Base-by-base conservation (phyloP, 2,888 invertebrate genomes). In the Xestia ashworthii region DNA sequence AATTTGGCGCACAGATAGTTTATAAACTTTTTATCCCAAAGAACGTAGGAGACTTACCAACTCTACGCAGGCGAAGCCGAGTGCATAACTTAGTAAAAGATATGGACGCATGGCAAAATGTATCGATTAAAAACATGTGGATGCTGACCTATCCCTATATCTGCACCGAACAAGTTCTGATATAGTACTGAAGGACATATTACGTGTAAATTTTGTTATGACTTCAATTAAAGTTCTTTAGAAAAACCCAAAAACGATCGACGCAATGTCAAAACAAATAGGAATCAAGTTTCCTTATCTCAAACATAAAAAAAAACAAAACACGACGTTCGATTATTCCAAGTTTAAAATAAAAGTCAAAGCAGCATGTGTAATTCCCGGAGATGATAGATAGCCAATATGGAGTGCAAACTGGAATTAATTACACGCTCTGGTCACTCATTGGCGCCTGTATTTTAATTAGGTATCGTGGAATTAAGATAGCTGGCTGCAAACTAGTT, bases 381-480 rank as follows among this genome's bases (percentile, higher is more conserved):
- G 14, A 82, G 83, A 85, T 73, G 62, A 82, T 60, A 71, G 68
- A 82, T 82, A 77, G 14, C 69, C 55, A 66, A 53, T 75, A 69
- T 46, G 64, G 25, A 12, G 48, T 64, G 41, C 65, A 25, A 82
- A 76, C 67, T 75, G 76, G 77, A 71, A 76, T 76, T 67, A 86
- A 82, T 82, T 85, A 73, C 25, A 76, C 12, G 64, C 65, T 58
- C n/a, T 50, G 64, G 72, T 83, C 66, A 76, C 9, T 62, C 46
- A 73, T 70, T 72, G 86, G 78, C 82, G 82, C 82, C 82, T 82
- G 70, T 68, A 73, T 85, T 73, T 82, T 85, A 85, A 85, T 82
- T 82, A 76, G 46, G 11, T 58, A 64, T 81, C 50, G 14, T 80
- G 9, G 12, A 22, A n/a, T n/a, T 48, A 48, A 71, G 71, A 69